A percentile compares a stretch with the other conserved stretches of the same genome.
These are phyloP conservation scores for Congeria kusceri DNA, from an alignment of 2,888 invertebrate species.

Conservation along the genomic window DNA sequence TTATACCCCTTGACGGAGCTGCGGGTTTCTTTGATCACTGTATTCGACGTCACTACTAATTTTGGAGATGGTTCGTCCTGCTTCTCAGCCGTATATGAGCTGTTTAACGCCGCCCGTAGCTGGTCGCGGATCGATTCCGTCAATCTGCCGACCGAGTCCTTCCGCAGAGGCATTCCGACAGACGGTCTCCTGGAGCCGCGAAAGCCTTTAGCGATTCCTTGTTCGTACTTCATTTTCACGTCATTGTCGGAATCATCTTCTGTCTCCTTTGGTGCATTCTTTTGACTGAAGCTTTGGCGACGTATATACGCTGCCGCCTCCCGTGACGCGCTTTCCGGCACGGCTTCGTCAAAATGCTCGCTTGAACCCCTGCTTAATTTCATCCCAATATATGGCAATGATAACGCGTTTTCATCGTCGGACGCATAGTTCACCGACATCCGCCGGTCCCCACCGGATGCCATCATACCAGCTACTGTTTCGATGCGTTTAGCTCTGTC, in stretches of 20 bases:
- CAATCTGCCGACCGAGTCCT: constrained; percentile 27
- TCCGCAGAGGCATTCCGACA: neutral
- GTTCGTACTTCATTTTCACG: neutral
- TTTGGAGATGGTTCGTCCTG: neutral
- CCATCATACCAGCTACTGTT: neutral
- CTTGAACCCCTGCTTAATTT: constrained; percentile 3
- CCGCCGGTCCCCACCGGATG: neutral
- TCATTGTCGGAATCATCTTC: neutral
- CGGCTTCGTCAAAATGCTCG: constrained; percentile 9
- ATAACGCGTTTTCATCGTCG: constrained; percentile 14
- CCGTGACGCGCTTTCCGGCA: neutral
- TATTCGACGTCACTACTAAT: neutral
- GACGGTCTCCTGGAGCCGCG: neutral
- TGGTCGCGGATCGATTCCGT: constrained; percentile 51
- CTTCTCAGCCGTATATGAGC: constrained; percentile 1
- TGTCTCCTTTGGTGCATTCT: neutral
- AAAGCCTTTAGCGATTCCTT: neutral
- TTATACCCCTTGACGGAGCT: constrained; percentile 27
- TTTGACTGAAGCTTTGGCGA: constrained; percentile 2
- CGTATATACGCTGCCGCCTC: neutral
- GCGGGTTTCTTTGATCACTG: neutral
- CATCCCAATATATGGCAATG: constrained; percentile 8
- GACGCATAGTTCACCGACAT: neutral
- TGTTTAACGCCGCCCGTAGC: constrained; percentile 20
- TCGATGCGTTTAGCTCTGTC: constrained; percentile 26